Evolutionary conservation across 2,113 vertebrate genomes (phyloP).

Genomic region (Labeo catla): DNA sequence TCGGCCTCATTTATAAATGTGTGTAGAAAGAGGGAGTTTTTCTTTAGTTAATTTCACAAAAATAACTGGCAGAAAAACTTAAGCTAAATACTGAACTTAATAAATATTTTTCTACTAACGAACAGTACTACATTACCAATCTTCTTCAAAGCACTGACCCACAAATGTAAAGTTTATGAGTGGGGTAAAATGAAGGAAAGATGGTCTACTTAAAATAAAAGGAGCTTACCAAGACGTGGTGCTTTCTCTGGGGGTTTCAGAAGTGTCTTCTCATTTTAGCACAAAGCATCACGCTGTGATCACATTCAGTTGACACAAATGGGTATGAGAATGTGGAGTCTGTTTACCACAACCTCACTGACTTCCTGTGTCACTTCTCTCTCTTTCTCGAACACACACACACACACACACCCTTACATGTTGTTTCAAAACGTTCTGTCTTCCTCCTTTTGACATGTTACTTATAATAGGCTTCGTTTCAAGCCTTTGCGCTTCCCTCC

Average conservation of each 20-base stretch:
- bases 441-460: slow-evolving; percentile 45
- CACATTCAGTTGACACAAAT: slow-evolving; percentile 27
- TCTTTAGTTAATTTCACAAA: neutral
- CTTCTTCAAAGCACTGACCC: neutral
- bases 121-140: neutral
- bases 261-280: slow-evolving; percentile 47
- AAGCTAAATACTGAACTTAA: neutral
- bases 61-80: neutral
- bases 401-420: slow-evolving; percentile 2
- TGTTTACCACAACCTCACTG: slow-evolving; percentile 66
- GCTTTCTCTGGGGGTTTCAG: slow-evolving; percentile 35
- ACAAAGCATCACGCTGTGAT: slow-evolving; percentile 36
- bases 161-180: neutral
- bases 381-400: slow-evolving; percentile 38
- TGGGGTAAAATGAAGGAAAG: neutral
- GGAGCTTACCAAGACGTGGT: slow-evolving; percentile 48
- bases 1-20: neutral
- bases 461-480: slow-evolving; percentile 8
- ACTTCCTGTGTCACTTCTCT: slow-evolving; percentile 81
- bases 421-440: slow-evolving; percentile 24
- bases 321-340: slow-evolving; percentile 3
- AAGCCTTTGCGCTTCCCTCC: slow-evolving; percentile 17
- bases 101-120: neutral
- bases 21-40: neutral
- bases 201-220: slow-evolving; percentile 5